Conservation (phyloP, 64 coral and sea anemone genomes). For the Pocillopora verrucosa region DNA sequence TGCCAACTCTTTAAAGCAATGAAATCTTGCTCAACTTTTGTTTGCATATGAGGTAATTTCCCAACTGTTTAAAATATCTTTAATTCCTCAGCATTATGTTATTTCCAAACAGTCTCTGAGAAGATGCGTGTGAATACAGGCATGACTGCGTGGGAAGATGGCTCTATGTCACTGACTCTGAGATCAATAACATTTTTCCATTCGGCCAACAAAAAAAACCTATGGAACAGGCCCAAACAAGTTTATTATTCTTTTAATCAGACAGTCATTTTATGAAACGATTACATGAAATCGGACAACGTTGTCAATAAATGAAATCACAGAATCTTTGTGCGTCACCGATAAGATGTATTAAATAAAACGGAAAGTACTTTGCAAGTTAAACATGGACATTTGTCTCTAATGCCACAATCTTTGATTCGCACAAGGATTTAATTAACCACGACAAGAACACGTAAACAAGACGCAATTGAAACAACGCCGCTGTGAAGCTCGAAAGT, state of each 20-base stretch:
- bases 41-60: conserved; percentile 24
- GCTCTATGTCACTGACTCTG: no score
- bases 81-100: not conserved
- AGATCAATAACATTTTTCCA: no score
- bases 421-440: not conserved
- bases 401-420: not conserved
- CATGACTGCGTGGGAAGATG: no score
- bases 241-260: not conserved
- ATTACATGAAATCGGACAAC: not conserved
- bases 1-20: not conserved
- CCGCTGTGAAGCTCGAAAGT: no score
- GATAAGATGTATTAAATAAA: not conserved
- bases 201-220: no score
- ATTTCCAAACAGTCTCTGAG: not conserved
- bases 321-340: not conserved
- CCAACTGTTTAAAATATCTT: not conserved
- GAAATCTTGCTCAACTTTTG: conserved; percentile 29
- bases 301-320: not conserved
- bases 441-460: not conserved
- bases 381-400: not conserved
- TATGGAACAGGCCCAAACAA: not conserved
- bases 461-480: not conserved
- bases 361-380: not conserved
- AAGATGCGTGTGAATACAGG: not conserved
- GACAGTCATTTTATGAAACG: not conserved